Conservation (phyloP, 2,113 vertebrate genomes). For the Pseudopodoces humilis region DNA sequence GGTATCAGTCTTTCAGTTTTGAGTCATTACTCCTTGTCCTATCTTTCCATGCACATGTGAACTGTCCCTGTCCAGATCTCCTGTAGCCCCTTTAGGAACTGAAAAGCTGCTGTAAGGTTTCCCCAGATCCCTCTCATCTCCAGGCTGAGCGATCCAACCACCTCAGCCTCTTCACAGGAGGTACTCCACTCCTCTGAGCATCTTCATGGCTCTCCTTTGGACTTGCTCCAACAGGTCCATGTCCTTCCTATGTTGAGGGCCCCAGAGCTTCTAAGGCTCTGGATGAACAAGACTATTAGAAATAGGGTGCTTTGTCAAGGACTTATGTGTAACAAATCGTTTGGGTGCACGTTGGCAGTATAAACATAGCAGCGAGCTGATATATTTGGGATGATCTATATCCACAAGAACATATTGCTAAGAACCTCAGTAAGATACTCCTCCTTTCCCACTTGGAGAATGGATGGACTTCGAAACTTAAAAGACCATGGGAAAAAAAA, state of each 20-base stretch:
- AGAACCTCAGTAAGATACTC: neutral
- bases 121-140: neutral
- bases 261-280: neutral
- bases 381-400: neutral
- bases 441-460: neutral
- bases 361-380: neutral
- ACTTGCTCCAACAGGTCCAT: neutral
- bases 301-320: neutral
- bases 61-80: neutral
- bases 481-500: neutral
- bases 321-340: neutral
- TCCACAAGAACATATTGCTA: neutral
- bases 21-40: neutral
- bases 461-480: neutral
- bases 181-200: neutral
- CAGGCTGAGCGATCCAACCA: neutral
- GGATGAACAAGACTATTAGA: neutral
- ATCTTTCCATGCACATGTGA: neutral
- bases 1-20: neutral
- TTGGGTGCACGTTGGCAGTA: neutral
- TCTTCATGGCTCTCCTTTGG: neutral
- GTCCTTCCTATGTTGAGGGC: fast-evolving
- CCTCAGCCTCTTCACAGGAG: neutral
- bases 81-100: neutral
- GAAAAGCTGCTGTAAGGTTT: neutral